Conservation (phyloP, 2,113 vertebrate genomes). For the Bos taurus region ARS-UCD2.0 NC_037334.1:14194501-14195000, state of each 20-base stretch:
- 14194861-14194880: slow-evolving; percentile 58
- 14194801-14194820: slow-evolving; percentile 51
- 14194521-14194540: slow-evolving; percentile 67
- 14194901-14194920: slow-evolving; percentile 42
- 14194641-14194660: slow-evolving; percentile 67
- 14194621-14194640: slow-evolving; percentile 70
- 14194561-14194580: slow-evolving; percentile 62
- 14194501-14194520: slow-evolving; percentile 66
- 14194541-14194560: slow-evolving; percentile 64
- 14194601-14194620: slow-evolving; percentile 66
- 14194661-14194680: slow-evolving; percentile 62
- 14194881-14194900: not conserved
- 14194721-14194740: slow-evolving; percentile 57
- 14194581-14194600: slow-evolving; percentile 61
- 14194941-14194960: not conserved
- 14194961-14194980: not conserved
- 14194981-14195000: not conserved
- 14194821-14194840: slow-evolving; percentile 60
- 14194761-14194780: slow-evolving; percentile 55
- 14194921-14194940: not conserved
- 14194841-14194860: slow-evolving; percentile 57
- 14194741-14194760: slow-evolving; percentile 48
- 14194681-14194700: slow-evolving; percentile 52
- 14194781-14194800: slow-evolving; percentile 57
- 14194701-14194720: slow-evolving; percentile 1